Base-by-base conservation (phyloP, 2,113 vertebrate genomes). In the Xenopus laevis region DNA sequence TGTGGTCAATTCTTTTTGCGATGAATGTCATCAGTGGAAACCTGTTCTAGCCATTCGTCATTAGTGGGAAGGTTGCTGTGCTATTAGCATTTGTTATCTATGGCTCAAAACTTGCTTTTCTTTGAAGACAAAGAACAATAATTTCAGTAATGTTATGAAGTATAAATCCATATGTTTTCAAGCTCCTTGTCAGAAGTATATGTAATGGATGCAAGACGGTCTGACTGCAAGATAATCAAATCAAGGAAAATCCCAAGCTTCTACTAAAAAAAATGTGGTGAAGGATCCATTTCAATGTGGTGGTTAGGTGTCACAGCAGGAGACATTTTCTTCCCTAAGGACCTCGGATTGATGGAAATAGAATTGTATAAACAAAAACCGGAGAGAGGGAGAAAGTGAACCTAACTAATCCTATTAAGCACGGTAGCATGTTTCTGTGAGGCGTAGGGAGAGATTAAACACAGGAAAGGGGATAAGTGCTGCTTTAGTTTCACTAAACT, bases 401-500 rank as follows among this genome's bases (percentile, higher is more conserved):
- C 67, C 84, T 83, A 86, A 83, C 81, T 92, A 91, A 92, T 91
- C 89, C 91, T 87, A 87, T 92, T 92, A 92, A 92, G 88, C 69
- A 67, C 87, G 83, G 88, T 88, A 87, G 85, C 83, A 72, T 86
- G 89, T 92, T 90, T 88, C 84, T 89, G 85, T 86, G 84, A 87
- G 83, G 79, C 82, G 74, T 81, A 72, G 84, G 81, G 86, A 83
- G 87, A 89, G 89, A 87, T 90, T 91, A 91, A 86, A 87, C 86
- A 85, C 88, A 92, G 89, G 91, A 88, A 91, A 88, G 84, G 84
- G 89, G 88, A 87, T 88, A 90, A 91, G 85, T 80, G 78, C 82
- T 86, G 87, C 88, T 91, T 90, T 88, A 85, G 88, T 91, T 89
- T 93, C 90, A 90, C 91, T 92, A 92, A 93, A 90, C 89, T 89